These are phyloP conservation scores for Pristionchus fissidentatus DNA, from an alignment of 2,888 invertebrate species.

Conservation along the genomic window DNA sequence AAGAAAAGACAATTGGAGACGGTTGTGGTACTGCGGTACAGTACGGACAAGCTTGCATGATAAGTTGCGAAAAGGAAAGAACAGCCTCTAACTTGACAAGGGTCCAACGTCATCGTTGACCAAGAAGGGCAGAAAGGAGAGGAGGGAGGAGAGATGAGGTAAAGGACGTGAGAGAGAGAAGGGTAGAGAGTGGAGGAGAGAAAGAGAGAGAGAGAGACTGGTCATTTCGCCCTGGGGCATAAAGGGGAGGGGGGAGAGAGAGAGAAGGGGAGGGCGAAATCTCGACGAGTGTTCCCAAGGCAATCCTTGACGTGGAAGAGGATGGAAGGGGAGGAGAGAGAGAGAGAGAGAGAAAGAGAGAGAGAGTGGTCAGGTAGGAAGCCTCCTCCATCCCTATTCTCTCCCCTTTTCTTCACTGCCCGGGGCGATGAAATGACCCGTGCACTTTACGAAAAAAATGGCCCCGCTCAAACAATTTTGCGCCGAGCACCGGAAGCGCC, in stretches of 20 bases:
- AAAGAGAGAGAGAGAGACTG: background rate
- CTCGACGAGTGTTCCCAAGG: conserved; percentile 3
- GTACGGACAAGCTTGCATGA: too few species aligned
- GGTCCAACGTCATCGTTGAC: background rate
- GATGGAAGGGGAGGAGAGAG: background rate
- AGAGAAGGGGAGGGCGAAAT: background rate
- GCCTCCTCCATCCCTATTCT: background rate
- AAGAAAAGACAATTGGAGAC: too few species aligned
- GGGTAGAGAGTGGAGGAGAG: background rate
- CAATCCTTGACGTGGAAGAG: background rate
- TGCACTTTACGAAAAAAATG: conserved; percentile 15
- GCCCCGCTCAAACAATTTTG: too few species aligned
- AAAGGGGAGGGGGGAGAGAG: background rate
- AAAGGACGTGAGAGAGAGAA: background rate
- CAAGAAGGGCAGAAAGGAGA: background rate
- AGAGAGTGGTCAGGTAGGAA: conserved; percentile 16
- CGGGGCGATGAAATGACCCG: conserved; percentile 11
- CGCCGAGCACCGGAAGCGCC: too few species aligned
- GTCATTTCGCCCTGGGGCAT: background rate
- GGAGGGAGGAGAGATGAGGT: background rate
- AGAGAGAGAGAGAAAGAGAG: too few species aligned
- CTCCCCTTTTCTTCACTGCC: background rate
- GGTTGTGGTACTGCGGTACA: too few species aligned
- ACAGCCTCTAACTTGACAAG: too few species aligned
- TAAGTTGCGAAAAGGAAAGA: too few species aligned